Evolutionary conservation across 1,140 invertebrate genomes (phyloP), one percentile per base, ranked within the genome.

Genomic region (Callitettix versicolor): DNA sequence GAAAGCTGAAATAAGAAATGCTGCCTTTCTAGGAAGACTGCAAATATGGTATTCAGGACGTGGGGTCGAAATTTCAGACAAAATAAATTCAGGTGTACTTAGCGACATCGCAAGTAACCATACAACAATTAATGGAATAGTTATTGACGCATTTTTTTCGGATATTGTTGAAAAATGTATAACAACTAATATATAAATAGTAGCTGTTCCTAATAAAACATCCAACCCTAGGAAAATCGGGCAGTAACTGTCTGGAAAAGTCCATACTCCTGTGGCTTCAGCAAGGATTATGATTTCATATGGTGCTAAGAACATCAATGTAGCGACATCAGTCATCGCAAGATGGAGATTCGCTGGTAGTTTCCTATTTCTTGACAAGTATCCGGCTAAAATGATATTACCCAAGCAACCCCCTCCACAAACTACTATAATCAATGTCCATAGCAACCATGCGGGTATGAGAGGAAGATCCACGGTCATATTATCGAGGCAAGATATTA

Each of bases 241-340:
- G 22, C 53, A 55, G 15, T 33, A 46, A 14, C 15, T 22, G 15
- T 18, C 14, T 21, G 53, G 44, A 15, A 46, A 48, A 40, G 18
- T 38, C 53, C 53, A 55, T 11, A 48, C 34, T 14, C 53, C 53
- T 7, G 44, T 17, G n/a, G 30, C 6, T 12, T 55, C 30, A n/a
- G 43, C 14, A 18, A 55, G 44, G n/a, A 55, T 21, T 22, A 46
- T 17, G 12, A 55, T 55, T 48, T 55, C 53, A 21, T 47, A 55
- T n/a, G 53, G 53, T 7, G 53, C 42, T 18, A 55, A 11, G n/a
- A 55, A 40, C 7, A 55, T 22, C 2, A 55, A n/a, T 15, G 46
- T 34, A 5, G 36, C 33, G 3, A 55, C 38, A 26, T 55, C 53
- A n/a, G 43, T 20, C 14, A 55, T 2, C 9, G 42, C 43, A 1